A percentile compares a stretch with the other conserved stretches of the same genome.
Conservation (phyloP, 2,888 invertebrate genomes). For the Cerastoderma edule region DNA sequence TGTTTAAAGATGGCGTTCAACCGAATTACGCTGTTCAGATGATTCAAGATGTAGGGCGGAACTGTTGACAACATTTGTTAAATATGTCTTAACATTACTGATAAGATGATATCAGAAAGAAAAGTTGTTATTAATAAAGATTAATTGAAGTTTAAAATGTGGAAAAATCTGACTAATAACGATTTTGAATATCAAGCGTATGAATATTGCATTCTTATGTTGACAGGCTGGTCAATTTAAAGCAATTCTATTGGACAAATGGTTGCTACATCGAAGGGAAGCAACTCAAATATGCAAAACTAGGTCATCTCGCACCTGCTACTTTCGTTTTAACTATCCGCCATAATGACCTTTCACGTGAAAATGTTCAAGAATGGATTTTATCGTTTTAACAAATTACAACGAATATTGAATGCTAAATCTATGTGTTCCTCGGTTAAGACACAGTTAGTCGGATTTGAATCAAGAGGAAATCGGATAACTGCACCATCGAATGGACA, state of each 20-base stretch:
- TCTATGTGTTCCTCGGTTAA: too few species aligned
- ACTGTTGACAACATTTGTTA: too few species aligned
- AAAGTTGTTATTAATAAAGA: neutral
- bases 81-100: too few species aligned
- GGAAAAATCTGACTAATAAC: neutral
- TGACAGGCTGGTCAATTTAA: conserved; percentile 53
- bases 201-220: conserved; percentile 39
- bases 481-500: too few species aligned
- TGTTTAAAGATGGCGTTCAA: conserved; percentile 78
- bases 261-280: conserved; percentile 52
- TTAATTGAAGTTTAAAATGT: neutral
- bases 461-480: too few species aligned
- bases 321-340: conserved; percentile 49
- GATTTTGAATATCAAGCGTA: conserved; percentile 2
- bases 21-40: conserved; percentile 29
- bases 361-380: too few species aligned
- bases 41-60: neutral
- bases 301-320: conserved; percentile 41
- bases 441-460: too few species aligned
- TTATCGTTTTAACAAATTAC: too few species aligned
- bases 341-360: conserved; percentile 1
- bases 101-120: too few species aligned
- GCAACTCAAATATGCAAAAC: conserved; percentile 20
- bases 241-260: conserved; percentile 42
- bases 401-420: too few species aligned